Conservation (phyloP, 2,797 vertebrate genomes). For the Mormyrops boulengeri region DNA sequence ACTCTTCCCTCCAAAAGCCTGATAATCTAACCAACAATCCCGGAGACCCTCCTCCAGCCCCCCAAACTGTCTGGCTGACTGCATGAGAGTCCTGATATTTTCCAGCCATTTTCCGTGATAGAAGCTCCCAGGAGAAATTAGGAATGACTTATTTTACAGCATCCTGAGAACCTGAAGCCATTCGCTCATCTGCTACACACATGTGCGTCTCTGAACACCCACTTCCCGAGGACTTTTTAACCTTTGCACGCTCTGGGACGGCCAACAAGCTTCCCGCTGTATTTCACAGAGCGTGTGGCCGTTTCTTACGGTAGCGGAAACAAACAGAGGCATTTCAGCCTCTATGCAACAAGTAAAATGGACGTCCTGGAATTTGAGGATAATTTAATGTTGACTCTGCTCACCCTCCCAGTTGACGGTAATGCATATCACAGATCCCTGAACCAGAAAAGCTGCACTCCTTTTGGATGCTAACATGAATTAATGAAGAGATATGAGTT, state of each 20-base stretch:
- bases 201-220: constrained; percentile 25
- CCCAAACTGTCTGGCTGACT: not conserved
- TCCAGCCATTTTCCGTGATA: constrained; percentile 20
- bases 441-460: not conserved
- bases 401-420: not conserved
- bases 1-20: not conserved
- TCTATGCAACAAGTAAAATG: not conserved
- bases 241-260: not conserved
- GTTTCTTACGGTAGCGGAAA: not conserved
- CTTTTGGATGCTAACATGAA: not conserved
- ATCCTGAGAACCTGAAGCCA: constrained; percentile 18
- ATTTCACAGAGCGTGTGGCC: not conserved
- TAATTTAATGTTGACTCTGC: not conserved
- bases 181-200: constrained; percentile 30
- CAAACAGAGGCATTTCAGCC: not conserved
- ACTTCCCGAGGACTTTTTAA: not conserved
- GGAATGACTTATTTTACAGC: constrained; percentile 22
- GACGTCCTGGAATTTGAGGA: not conserved
- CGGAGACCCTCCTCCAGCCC: not conserved
- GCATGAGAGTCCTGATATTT: constrained; percentile 10
- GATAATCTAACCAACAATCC: not conserved
- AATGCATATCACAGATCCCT: not conserved
- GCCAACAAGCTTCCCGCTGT: not conserved
- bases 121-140: constrained; percentile 27
- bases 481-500: not conserved